phyloP scores from a whole-genome alignment of 2,888 invertebrate species.

The Euplexia lucipara region DNA sequence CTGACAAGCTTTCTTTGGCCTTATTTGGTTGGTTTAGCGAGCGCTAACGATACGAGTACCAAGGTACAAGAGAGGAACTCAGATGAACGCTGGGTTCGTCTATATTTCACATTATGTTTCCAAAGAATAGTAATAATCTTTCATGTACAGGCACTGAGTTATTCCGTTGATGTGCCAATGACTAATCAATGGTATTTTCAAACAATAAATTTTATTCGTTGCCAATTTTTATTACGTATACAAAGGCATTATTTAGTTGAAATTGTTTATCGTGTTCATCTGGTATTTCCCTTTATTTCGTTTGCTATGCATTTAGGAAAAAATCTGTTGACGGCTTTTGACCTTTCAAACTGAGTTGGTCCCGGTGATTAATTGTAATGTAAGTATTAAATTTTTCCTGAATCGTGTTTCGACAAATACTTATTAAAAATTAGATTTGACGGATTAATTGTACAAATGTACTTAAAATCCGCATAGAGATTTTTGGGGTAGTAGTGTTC shows the following conservation, averaged over 20 bases:
- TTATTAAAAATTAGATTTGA: not conserved
- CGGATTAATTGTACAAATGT: not conserved
- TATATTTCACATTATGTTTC: not conserved
- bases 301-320: not conserved
- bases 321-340: constrained; percentile 9
- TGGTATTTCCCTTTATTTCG: constrained; percentile 32
- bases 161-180: constrained; percentile 12
- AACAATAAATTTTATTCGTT: constrained; percentile 30
- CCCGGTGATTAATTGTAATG: not conserved
- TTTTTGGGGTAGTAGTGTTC: not conserved
- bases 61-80: no score
- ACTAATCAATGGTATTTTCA: constrained; percentile 36
- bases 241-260: constrained; percentile 1
- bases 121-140: constrained; percentile 35
- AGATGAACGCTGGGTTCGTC: constrained; percentile 6
- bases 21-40: constrained; percentile 24
- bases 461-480: not conserved
- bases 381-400: constrained; percentile 3
- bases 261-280: constrained; percentile 4
- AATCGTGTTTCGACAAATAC: not conserved
- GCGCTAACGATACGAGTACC: constrained; percentile 24
- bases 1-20: constrained; percentile 50
- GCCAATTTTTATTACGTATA: constrained; percentile 33
- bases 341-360: constrained; percentile 19
- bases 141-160: constrained; percentile 15